phyloP scores from a whole-genome alignment of 1,140 invertebrate species.

The Galleria mellonella region DNA sequence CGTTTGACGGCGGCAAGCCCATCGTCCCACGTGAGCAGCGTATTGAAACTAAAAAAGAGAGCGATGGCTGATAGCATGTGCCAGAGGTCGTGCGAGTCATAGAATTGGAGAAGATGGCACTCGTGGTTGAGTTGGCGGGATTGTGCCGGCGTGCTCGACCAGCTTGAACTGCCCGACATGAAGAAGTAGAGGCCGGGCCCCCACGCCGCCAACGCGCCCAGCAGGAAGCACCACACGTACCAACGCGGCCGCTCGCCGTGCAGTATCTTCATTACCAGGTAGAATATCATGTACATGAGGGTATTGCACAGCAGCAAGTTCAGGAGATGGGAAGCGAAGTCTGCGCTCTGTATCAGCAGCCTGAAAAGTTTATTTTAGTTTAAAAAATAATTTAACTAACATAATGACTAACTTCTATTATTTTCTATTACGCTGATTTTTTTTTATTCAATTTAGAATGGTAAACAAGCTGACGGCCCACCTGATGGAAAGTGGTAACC shows the following conservation, averaged over 20 bases:
- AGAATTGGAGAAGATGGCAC: conserved; percentile 84
- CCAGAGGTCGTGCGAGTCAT: conserved; percentile 94
- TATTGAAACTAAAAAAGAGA: conserved; percentile 94
- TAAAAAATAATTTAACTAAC: background rate
- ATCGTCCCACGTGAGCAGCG: conserved; percentile 87
- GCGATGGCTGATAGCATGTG: conserved; percentile 93
- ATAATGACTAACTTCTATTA: no score
- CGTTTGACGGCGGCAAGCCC: conserved; percentile 82
- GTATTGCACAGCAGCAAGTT: conserved; percentile 89
- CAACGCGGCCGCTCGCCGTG: conserved; percentile 81
- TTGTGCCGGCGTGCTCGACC: conserved; percentile 81
- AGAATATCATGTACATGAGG: conserved; percentile 88
- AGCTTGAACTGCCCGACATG: conserved; percentile 41
- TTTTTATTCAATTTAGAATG: no score
- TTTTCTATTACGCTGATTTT: no score
- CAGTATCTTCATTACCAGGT: conserved; percentile 90
- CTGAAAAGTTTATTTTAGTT: no score
- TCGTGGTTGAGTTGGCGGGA: conserved; percentile 85
- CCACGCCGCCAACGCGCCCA: conserved; percentile 41
- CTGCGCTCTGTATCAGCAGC: conserved; percentile 77
- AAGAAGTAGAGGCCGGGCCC: conserved; percentile 59
- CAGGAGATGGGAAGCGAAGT: conserved; percentile 90
- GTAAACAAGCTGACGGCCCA: no score
- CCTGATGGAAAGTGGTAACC: no score
- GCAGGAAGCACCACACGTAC: conserved; percentile 56